Evolutionary conservation across 2,888 invertebrate genomes (phyloP).

Genomic region (Phyllotreta striolata): DNA sequence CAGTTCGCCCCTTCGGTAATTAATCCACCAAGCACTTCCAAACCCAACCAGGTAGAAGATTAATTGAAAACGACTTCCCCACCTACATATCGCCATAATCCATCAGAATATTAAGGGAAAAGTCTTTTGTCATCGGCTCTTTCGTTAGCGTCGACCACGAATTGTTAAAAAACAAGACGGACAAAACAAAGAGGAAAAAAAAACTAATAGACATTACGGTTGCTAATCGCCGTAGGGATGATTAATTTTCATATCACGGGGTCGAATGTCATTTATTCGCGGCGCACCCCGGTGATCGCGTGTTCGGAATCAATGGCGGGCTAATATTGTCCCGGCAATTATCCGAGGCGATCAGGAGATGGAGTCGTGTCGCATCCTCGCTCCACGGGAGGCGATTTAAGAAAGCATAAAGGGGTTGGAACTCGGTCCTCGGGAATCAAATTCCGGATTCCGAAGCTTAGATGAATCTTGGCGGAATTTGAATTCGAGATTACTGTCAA

Average conservation of each 20-base stretch:
- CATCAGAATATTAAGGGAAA: conserved; percentile 17
- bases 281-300: conserved; percentile 54
- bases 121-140: conserved; percentile 20
- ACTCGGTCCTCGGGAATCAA: conserved; percentile 2
- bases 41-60: conserved; percentile 1
- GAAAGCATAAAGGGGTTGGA: background rate
- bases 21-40: background rate
- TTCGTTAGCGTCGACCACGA: conserved; percentile 5
- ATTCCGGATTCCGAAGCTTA: conserved; percentile 24
- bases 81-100: background rate
- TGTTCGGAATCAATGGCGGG: conserved; percentile 54
- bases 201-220: conserved; percentile 46
- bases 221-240: conserved; percentile 48
- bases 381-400: background rate
- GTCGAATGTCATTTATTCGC: conserved; percentile 51
- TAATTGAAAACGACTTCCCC: conserved; percentile 14
- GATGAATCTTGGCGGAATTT: conserved; percentile 45
- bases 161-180: conserved; percentile 4
- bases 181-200: conserved; percentile 11
- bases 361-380: background rate
- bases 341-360: conserved; percentile 32
- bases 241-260: conserved; percentile 55
- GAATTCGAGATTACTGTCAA: conserved; percentile 57
- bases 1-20: background rate
- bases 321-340: conserved; percentile 54